Percentiles rank a stretch among this genome's conserved stretches.
Conservation (phyloP, 2,888 invertebrate species). For the Polyommatus iphigenia region DNA sequence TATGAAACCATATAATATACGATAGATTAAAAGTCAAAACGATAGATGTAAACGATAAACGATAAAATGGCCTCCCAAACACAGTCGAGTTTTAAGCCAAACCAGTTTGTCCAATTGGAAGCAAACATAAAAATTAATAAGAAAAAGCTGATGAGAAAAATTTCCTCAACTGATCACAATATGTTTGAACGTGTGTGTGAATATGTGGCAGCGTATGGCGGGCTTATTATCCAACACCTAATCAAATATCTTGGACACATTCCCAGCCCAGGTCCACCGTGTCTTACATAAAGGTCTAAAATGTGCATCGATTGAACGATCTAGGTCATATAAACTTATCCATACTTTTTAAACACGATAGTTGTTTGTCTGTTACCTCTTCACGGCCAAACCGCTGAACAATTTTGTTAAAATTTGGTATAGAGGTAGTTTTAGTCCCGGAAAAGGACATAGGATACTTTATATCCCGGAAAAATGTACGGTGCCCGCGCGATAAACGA, state of each 20-base stretch:
- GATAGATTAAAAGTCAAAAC: no score
- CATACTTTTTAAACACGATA: neutral
- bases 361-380: no score
- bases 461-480: no score
- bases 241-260: slow-evolving; percentile 42
- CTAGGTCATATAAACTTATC: slow-evolving; percentile 51
- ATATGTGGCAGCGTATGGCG: neutral
- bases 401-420: no score
- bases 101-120: neutral
- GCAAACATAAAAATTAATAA: neutral
- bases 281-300: slow-evolving; percentile 39
- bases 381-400: no score
- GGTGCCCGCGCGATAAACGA: no score
- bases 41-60: no score
- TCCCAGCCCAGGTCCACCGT: slow-evolving; percentile 31
- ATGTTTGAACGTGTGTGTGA: neutral
- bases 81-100: no score
- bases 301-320: slow-evolving; percentile 55
- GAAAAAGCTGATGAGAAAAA: neutral
- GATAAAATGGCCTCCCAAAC: no score
- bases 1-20: no score
- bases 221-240: slow-evolving; percentile 15
- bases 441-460: no score
- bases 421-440: no score
- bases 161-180: neutral